Evolutionary conservation across 1,140 invertebrate genomes (phyloP), one percentile per base, ranked within the genome.

Genomic region (Caenorhabditis inopinata): DNA sequence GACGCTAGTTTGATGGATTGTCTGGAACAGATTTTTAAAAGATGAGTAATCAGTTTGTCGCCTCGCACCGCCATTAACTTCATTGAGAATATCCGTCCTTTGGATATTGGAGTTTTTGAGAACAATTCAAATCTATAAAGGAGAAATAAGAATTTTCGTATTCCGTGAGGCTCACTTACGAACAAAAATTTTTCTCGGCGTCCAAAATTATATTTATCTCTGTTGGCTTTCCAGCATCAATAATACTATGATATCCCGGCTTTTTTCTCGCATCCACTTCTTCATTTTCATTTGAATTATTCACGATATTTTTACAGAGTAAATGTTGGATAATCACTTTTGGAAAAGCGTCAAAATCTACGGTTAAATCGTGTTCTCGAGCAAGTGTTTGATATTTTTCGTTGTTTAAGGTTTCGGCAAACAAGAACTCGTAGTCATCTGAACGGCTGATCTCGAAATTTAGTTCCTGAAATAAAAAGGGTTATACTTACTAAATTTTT

Each of bases 251-350:
- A 38, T 68, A 68, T 18, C 58, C 58, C 2, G 58, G 32, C 12
- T 68, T 68, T 38, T 35, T 38, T 18, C 58, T 2, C 7, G 58
- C 58, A 21, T 68, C 58, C 2, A 21, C 25, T 9, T 42, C 58
- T n/a, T 32, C 58, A 21, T 68, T 32, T 0, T 68, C 58, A 1
- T 68, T 32, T n/a, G n/a, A n/a, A 12, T 35, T 68, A 1, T 38
- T 38, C n/a, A 68, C 58, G 23, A 68, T 68, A 38, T 68, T 68
- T 38, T 68, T 68, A 27, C 58, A 38, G 2, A 68, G n/a, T 9
- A 68, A n/a, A 42, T 68, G 58, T 21, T 68, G 58, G 23, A 68
- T 68, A 21, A 68, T 68, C 3, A 68, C 58, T 68, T 68, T 68
- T 11, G 58, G 58, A 38, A 68, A 68, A 3, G 58, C 27, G 12